phyloP scores from a whole-genome alignment of 2,888 invertebrate genomes.

The Psylliodes chrysocephalus region DNA sequence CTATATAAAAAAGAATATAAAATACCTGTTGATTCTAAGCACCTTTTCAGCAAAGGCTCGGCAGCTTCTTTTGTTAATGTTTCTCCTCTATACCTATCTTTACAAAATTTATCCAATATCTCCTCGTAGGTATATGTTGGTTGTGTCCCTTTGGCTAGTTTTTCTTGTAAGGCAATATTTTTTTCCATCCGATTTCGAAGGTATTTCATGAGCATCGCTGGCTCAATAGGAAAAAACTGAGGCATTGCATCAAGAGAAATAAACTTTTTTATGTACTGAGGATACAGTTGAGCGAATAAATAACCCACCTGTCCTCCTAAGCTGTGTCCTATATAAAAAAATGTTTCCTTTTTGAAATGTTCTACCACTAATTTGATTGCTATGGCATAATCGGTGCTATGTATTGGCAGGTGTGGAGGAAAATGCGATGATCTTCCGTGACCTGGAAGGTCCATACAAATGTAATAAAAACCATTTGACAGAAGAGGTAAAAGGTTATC shows the following conservation, averaged over 20 bases:
- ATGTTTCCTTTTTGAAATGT: slow-evolving; percentile 55
- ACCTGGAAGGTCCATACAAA: slow-evolving; percentile 70
- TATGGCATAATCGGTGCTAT: slow-evolving; percentile 64
- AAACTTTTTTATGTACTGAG: slow-evolving; percentile 62
- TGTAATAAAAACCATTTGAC: slow-evolving; percentile 63
- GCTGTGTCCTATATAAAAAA: slow-evolving; percentile 59
- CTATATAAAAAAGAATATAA: no score
- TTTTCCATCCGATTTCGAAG: slow-evolving; percentile 57
- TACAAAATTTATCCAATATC: slow-evolving; percentile 65
- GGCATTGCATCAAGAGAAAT: slow-evolving; percentile 62
- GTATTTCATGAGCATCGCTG: slow-evolving; percentile 41
- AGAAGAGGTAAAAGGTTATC: slow-evolving; percentile 68
- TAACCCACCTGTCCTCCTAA: slow-evolving; percentile 66
- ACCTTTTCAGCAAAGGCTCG: slow-evolving; percentile 64
- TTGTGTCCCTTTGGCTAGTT: slow-evolving; percentile 43
- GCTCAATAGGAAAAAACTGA: slow-evolving; percentile 49
- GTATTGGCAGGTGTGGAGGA: slow-evolving; percentile 60
- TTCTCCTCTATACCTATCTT: slow-evolving; percentile 57
- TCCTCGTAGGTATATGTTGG: slow-evolving; percentile 64
- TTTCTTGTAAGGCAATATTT: slow-evolving; percentile 56
- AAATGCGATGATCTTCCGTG: slow-evolving; percentile 70
- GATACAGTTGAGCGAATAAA: slow-evolving; percentile 62
- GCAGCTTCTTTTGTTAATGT: slow-evolving; percentile 6
- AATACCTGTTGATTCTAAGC: slow-evolving; percentile 59
- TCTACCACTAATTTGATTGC: slow-evolving; percentile 52